These are phyloP conservation scores for Oeneis ivallda DNA, from an alignment of 2,888 invertebrate species.

Conservation along the genomic window DNA sequence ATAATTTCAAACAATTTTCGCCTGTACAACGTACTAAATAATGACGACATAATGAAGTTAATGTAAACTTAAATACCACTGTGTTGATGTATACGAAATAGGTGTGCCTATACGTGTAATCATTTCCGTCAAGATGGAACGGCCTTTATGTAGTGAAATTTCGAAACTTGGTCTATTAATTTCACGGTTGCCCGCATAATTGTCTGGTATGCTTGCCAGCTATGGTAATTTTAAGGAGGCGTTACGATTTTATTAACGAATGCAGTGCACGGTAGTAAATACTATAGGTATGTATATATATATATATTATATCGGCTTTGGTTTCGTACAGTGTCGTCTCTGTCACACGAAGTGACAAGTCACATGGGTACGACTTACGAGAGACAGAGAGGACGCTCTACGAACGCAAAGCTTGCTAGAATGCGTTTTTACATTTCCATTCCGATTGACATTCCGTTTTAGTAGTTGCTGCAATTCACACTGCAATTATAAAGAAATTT, in stretches of 20 bases:
- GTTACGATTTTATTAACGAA: constrained; percentile 30
- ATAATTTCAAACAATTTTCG: constrained; percentile 30
- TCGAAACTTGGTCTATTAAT: constrained; percentile 65
- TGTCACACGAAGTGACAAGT: no score
- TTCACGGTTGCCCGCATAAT: constrained; percentile 63
- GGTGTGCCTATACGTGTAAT: constrained; percentile 53
- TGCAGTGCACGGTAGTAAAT: neutral
- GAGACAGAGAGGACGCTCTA: no score
- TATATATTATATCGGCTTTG: no score
- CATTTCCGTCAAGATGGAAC: constrained; percentile 60
- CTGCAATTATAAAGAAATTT: no score
- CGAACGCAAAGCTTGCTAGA: no score
- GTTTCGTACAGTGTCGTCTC: no score
- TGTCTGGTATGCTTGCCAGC: constrained; percentile 45
- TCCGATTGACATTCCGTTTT: constrained; percentile 19
- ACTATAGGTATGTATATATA: no score
- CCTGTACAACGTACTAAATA: constrained; percentile 26
- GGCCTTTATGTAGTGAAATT: constrained; percentile 59
- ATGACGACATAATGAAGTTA: constrained; percentile 30
- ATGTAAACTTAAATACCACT: constrained; percentile 32
- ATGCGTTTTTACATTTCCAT: no score
- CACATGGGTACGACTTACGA: no score
- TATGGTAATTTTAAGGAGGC: constrained; percentile 35
- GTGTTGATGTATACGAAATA: constrained; percentile 36
- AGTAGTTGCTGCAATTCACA: neutral